Base-by-base conservation (phyloP, 1,140 invertebrate genomes). In the Oreohelix idahoensis region DNA sequence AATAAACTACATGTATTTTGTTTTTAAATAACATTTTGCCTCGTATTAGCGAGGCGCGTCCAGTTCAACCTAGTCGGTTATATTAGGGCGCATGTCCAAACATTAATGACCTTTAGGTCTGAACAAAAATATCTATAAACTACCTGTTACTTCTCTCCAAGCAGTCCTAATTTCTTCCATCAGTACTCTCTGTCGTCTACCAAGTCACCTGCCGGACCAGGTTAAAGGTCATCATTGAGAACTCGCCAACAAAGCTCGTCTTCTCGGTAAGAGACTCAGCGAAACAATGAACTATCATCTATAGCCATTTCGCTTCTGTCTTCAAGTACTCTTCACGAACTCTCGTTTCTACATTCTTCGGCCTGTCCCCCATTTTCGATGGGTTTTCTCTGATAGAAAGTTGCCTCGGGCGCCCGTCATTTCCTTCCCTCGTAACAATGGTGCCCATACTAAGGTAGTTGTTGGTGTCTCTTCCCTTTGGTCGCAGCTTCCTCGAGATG, bases 201-300 rank as follows among this genome's bases (percentile, higher is more conserved):
- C 63, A n/a, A 58, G 8, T 32, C 38, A 74, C 71, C 71, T 74
- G 71, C 71, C 17, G 38, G 20, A 39, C 26, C 1, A 26, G 42
- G 71, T 74, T 17, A 39, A 26, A 49, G 71, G 35, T 74, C 71
- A 74, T 1, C 13, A 20, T n/a, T 39, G 36, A 39, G 38, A 8
- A 74, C 71, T 20, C 13, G 23, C 15, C 42, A 74, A 74, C 71
- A 74, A 74, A 8, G 36, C 71, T 74, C 71, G n/a, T 26, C 36
- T 39, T 20, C n/a, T 29, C 23, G 38, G 2, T 1, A 26, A 42
- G 38, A 42, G 71, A 29, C 71, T 8, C 0, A 39, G 38, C 11
- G 11, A 39, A 74, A 74, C 71, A 74, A 74, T 42, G 42, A 39
- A 29, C 38, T 23, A 42, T 49, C 71, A 39, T 4, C 42, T n/a